Conservation (phyloP, 2,797 vertebrate species). For the Mionectes olivaceus region DNA sequence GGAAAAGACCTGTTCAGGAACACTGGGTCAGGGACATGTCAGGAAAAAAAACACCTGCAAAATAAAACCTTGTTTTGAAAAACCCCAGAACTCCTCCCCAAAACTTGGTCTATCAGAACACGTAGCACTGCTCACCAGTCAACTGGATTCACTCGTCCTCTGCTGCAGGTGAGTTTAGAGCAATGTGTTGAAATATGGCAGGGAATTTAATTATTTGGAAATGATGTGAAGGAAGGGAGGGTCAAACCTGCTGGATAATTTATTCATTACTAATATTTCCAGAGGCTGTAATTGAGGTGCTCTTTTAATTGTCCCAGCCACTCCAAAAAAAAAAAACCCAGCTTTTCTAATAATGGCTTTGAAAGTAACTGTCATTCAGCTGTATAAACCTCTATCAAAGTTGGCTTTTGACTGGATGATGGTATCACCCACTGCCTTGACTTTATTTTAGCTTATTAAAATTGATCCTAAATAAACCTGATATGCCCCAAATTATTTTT, state of each 20-base stretch:
- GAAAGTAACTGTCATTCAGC: slow-evolving; percentile 57
- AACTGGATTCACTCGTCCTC: fast-evolving
- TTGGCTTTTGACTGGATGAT: slow-evolving; percentile 57
- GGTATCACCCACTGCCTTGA: slow-evolving; percentile 42
- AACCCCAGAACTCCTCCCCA: background rate
- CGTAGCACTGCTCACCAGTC: background rate
- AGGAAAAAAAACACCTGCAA: background rate
- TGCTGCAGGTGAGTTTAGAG: background rate
- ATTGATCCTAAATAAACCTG: slow-evolving; percentile 78
- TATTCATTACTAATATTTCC: slow-evolving; percentile 64
- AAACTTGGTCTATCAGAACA: background rate
- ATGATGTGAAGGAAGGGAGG: slow-evolving; percentile 18
- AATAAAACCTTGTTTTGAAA: background rate
- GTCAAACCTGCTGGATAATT: slow-evolving; percentile 24
- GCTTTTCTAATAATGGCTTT: slow-evolving; percentile 33
- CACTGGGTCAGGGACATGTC: background rate
- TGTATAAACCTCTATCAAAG: slow-evolving; percentile 39
- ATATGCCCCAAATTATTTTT: slow-evolving; percentile 73
- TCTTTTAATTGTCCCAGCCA: slow-evolving; percentile 59
- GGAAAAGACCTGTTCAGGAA: background rate
- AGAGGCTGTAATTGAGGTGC: slow-evolving; percentile 48
- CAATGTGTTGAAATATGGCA: background rate
- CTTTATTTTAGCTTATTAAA: slow-evolving; percentile 78
- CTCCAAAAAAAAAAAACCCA: background rate
- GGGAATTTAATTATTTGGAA: slow-evolving; percentile 49